Base-by-base conservation (phyloP, 2,797 vertebrate species). In the Eulemur albifrons region DNA sequence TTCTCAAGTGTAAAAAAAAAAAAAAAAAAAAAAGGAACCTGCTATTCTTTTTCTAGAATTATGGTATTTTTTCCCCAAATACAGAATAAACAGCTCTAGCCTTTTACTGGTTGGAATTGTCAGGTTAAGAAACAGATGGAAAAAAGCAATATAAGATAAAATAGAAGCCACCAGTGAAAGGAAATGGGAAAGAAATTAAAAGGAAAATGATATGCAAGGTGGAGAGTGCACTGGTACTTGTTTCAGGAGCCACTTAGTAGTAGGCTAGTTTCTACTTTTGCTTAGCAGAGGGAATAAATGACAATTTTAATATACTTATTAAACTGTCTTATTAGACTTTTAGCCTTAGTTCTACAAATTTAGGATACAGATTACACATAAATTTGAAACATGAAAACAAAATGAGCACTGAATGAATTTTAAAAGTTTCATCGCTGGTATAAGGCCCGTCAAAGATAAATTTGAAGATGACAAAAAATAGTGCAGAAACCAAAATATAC, bases 381-480 rank as follows among this genome's bases (percentile, higher is more conserved):
- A 67, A 90, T 81, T 6, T 96, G 43, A 96, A 95, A 95, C 27
- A 88, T 30, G 32, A 59, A 54, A 92, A 73, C 15, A 59, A 91
- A 30, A 69, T 67, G 63, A 89, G 35, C 61, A 93, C 61, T 93
- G 82, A 73, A 77, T 38, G 72, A 72, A 88, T 80, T 93, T 80
- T 45, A 76, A 67, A 57, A 76, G n/a, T 90, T 93, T 97, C n/a
- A 65, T 59, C 61, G 79, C 21, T 80, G n/a, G 45, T 70, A 45
- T 0, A 63, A 20, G 76, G 70, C 23, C 17, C 61, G 4, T 79
- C 27, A 86, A 54, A 95, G 81, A 48, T 54, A 94, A 92, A 90
- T 81, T 3, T 94, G 48, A 95, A 93, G 57, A 82, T 38, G 54
- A 73, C 20, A 70, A 91, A 77, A 38, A 70, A 32, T 59, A 52